These are phyloP conservation scores for Sebastes umbrosus DNA, from an alignment of 2,797 vertebrate genomes.

Conservation along the genomic window DNA sequence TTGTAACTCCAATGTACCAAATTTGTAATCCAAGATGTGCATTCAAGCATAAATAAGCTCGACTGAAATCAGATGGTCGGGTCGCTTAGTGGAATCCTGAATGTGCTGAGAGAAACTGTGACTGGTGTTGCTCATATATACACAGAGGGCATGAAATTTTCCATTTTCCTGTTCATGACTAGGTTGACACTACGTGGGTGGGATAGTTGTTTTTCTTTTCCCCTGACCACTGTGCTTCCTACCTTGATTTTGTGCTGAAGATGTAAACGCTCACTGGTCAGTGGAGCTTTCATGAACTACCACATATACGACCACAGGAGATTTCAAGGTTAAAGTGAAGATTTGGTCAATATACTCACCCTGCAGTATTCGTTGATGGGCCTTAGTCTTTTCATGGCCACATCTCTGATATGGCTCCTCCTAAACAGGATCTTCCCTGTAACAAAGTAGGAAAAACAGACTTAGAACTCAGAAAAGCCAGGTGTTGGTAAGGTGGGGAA, in stretches of 20 bases:
- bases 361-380: constrained; percentile 98
- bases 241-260: background rate
- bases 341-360: constrained; percentile 78
- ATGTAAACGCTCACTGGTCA: background rate
- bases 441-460: constrained; percentile 22
- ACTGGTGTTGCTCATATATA: background rate
- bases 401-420: constrained; percentile 96
- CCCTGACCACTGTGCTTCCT: background rate
- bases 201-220: background rate
- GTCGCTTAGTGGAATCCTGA: background rate
- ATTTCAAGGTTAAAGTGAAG: background rate
- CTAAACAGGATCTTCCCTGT: constrained; percentile 98
- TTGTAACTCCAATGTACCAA: too few species aligned
- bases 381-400: constrained; percentile 95
- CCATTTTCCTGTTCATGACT: constrained; percentile 1
- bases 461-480: background rate
- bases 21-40: background rate
- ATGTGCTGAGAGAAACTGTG: background rate
- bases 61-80: background rate
- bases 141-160: constrained; percentile 14
- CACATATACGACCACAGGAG: background rate
- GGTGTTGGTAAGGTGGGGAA: too few species aligned
- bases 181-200: constrained; percentile 5
- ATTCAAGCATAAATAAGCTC: background rate
- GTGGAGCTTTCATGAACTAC: background rate